phyloP scores from a whole-genome alignment of 2,113 vertebrate genomes.

The Macquaria ambigua region DNA sequence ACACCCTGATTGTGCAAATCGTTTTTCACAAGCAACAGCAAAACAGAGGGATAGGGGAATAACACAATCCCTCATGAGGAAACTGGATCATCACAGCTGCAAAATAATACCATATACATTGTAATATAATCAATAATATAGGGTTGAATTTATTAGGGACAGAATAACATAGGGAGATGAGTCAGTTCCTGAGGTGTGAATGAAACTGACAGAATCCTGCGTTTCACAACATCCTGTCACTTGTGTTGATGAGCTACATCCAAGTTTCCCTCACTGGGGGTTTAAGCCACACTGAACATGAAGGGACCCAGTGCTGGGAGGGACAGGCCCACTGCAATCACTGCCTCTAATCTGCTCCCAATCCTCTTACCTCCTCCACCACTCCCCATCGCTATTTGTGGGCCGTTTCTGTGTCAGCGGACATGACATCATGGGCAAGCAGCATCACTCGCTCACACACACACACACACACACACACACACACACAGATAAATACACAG shows the following conservation, averaged over 20 bases:
- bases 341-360: constrained; percentile 82
- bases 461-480: constrained; percentile 6
- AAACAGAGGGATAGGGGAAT: constrained; percentile 1
- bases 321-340: constrained; percentile 72
- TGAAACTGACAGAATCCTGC: background rate
- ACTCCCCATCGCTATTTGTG: constrained; percentile 73
- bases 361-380: constrained; percentile 82
- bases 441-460: constrained; percentile 3
- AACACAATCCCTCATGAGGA: background rate
- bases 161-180: background rate
- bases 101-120: background rate
- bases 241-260: constrained; percentile 20
- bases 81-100: background rate
- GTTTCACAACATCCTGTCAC: background rate
- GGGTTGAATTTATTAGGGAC: background rate
- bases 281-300: constrained; percentile 45
- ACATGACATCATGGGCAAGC: constrained; percentile 55
- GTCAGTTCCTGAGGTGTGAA: background rate
- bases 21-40: background rate
- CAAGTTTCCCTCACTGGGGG: constrained; percentile 36
- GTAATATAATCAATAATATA: background rate
- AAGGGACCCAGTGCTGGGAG: constrained; percentile 29
- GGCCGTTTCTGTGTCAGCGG: constrained; percentile 70
- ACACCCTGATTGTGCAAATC: constrained; percentile 1
- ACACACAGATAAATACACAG: constrained; percentile 17